These are phyloP conservation scores for Haliclona indistincta DNA, from an alignment of 37 sponge, comb jelly and placozoan species.

Conservation along the genomic window DNA sequence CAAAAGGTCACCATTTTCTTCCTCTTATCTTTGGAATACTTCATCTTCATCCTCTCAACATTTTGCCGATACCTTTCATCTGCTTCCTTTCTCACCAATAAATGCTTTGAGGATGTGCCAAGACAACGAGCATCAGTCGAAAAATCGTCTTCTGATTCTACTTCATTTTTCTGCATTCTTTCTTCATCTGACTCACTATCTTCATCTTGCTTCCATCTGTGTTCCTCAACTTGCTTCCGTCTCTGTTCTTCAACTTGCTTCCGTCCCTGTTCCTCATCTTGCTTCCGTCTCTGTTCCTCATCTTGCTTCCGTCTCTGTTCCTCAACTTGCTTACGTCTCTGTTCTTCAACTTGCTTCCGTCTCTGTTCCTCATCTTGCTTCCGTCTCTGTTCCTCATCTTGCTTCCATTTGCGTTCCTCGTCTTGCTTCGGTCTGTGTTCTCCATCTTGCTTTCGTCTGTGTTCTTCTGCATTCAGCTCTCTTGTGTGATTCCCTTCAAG, in stretches of 20 bases:
- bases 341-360: too few species aligned
- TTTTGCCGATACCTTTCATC: constrained; percentile 12
- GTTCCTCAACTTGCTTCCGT: too few species aligned
- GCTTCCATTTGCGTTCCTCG: too few species aligned
- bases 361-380: too few species aligned
- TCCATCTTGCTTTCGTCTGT: too few species aligned
- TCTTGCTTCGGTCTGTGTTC: too few species aligned
- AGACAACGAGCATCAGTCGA: background rate
- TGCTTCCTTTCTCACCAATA: background rate
- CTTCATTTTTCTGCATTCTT: background rate
- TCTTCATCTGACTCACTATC: background rate
- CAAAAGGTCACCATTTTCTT: constrained; percentile 4
- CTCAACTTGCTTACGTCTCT: too few species aligned
- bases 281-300: too few species aligned
- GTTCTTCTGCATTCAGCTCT: too few species aligned
- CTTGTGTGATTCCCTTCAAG: too few species aligned
- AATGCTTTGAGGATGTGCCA: background rate
- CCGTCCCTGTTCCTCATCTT: background rate
- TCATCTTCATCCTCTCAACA: constrained; percentile 13
- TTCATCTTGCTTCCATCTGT: background rate
- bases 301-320: too few species aligned
- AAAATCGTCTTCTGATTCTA: background rate
- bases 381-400: too few species aligned
- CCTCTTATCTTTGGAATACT: constrained; percentile 12
- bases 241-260: background rate